Percentiles rank a stretch among this genome's conserved stretches.
These are phyloP conservation scores for Orientallactaga bullata DNA, from an alignment of 2,113 vertebrate genomes.

Conservation along the genomic window DNA sequence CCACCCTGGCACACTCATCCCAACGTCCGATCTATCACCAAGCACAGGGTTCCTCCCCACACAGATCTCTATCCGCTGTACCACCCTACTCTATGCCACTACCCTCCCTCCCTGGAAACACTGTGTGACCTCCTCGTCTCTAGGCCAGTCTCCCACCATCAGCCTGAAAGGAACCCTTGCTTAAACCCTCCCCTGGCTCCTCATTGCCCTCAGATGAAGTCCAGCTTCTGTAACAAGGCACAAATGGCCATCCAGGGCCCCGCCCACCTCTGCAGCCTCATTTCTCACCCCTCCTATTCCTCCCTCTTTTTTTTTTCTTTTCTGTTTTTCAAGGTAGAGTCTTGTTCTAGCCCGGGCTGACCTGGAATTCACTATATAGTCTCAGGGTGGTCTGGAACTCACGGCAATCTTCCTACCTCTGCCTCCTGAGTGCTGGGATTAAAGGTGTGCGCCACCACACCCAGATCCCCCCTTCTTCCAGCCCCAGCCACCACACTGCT, in stretches of 20 bases:
- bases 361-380: too few species aligned
- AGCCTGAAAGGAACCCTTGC: neutral
- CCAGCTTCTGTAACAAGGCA: neutral
- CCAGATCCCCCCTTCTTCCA: too few species aligned
- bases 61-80: neutral
- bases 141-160: neutral
- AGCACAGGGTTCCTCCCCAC: neutral
- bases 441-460: too few species aligned
- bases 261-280: neutral
- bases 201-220: neutral
- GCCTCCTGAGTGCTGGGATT: too few species aligned
- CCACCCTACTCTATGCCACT: neutral
- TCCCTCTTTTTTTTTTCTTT: too few species aligned
- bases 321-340: too few species aligned
- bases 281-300: neutral
- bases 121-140: neutral
- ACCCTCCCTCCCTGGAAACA: neutral
- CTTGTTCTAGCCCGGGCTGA: too few species aligned
- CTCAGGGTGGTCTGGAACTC: too few species aligned
- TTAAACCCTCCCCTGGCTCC: neutral
- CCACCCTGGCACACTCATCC: neutral
- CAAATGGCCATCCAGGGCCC: fast-evolving
- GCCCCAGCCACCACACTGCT: neutral
- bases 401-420: too few species aligned
- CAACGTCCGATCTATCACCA: neutral